These are phyloP conservation scores for Pomatorhinus ruficollis DNA, from an alignment of 2,113 vertebrate species.

Conservation along the genomic window DNA sequence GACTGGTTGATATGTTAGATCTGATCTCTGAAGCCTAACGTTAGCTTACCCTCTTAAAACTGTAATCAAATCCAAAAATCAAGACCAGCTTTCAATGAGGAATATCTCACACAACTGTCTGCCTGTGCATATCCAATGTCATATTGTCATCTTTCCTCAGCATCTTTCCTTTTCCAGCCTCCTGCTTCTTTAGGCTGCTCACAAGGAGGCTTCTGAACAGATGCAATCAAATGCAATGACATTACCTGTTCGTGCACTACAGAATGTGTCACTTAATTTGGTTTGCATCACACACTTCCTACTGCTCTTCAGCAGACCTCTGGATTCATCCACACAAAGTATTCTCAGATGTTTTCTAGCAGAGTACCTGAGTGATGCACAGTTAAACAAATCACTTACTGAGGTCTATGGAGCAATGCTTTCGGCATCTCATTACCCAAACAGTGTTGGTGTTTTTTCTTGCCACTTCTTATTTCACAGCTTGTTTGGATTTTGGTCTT, in stretches of 20 bases:
- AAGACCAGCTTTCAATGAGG: not conserved
- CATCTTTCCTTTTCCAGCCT: not conserved
- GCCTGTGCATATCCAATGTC: not conserved
- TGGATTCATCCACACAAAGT: not conserved
- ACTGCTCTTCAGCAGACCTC: not conserved
- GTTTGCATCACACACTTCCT: not conserved
- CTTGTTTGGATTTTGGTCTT: not conserved
- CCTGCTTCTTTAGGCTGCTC: not conserved
- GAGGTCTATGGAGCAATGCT: not conserved
- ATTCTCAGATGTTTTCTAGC: not conserved
- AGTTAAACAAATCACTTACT: not conserved
- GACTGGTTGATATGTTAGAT: not conserved
- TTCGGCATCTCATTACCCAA: not conserved
- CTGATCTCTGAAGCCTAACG: not conserved
- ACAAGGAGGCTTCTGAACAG: not conserved
- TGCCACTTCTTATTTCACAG: not conserved
- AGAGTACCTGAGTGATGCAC: not conserved
- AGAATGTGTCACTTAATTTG: not conserved
- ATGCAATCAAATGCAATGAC: not conserved
- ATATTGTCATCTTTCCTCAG: not conserved
- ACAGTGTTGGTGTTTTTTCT: accelerated
- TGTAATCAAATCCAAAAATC: not conserved
- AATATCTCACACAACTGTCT: not conserved
- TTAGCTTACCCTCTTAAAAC: not conserved
- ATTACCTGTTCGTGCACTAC: not conserved